Evolutionary conservation across 1,140 invertebrate genomes (phyloP), one percentile per base, ranked within the genome.

Genomic region (Platyura marginata): DNA sequence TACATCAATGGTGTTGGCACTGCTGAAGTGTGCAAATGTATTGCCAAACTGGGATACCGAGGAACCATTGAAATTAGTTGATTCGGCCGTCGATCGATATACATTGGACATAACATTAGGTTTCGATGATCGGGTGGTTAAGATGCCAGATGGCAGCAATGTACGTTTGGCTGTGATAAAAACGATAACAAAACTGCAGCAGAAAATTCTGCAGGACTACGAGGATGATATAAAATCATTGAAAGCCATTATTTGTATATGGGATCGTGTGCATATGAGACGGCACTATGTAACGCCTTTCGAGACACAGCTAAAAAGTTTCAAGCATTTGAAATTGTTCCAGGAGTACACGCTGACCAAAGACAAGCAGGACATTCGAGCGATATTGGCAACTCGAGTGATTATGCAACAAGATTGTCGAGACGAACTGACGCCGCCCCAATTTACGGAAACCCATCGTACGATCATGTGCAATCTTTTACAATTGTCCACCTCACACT

Each of bases 161-260:
- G 64, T 80, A 4, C 64, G 78, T 43, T 57, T 65, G 46, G 56
- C 59, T 29, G 51, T 84, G 2, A 63, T 64, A 2, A 56, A 70
- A 36, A 51, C 66, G 3, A 64, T 79, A 44, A 59, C 64, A 15
- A 50, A 56, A 41, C 51, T 81, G 3, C 70, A 79, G 47, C 58
- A 63, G 33, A 65, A 68, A 46, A 65, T 84, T 47, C 54, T 78
- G n/a, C 57, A 66, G 29, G 62, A 66, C 36, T 62, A 64, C 42
- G 77, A 80, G 56, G 81, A 86, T 55, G 79, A 89, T 55, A 85
- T 77, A 0, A 81, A 81, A 50, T 75, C 77, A 45, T 65, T 85
- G 20, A 66, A 67, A 45, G 57, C 61, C 44, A 55, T 87, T 18
- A 68, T 79, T 39, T 57, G 57, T 48, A 69, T 70, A 56, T 53